Evolutionary conservation across 2,888 invertebrate genomes (phyloP).

Genomic region (Rhopalosiphum nymphaeae): DNA sequence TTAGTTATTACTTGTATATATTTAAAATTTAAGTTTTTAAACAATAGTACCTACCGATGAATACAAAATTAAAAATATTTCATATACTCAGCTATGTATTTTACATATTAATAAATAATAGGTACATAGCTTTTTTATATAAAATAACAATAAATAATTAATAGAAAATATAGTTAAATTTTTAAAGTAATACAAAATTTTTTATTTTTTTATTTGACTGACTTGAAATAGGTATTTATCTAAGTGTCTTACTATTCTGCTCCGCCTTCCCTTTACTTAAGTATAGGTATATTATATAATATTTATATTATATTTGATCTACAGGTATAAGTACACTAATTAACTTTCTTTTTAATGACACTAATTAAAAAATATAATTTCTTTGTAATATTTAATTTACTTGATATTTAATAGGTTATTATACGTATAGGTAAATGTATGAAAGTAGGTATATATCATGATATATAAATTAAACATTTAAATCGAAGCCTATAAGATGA

Average conservation of each 20-base stretch:
- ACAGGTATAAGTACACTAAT: background rate
- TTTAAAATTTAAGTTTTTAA: no score
- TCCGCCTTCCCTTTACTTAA: background rate
- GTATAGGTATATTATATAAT: background rate
- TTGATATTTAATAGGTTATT: background rate
- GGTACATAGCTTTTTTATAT: no score
- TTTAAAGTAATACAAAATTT: no score
- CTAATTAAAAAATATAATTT: background rate
- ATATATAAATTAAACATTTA: background rate
- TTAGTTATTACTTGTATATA: no score
- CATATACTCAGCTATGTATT: no score
- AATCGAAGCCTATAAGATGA: background rate
- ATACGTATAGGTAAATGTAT: background rate
- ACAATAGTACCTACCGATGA: no score
- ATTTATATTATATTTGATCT: background rate
- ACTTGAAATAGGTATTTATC: no score
- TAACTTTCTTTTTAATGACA: background rate
- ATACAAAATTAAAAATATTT: no score
- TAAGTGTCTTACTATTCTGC: background rate
- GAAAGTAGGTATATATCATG: background rate
- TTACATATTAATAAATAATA: no score
- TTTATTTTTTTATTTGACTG: no score
- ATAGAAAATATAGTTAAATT: no score
- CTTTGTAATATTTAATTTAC: background rate
- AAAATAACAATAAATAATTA: no score